phyloP scores from a whole-genome alignment of 2,888 invertebrate species.

The Callyntrura guangdongensis region DNA sequence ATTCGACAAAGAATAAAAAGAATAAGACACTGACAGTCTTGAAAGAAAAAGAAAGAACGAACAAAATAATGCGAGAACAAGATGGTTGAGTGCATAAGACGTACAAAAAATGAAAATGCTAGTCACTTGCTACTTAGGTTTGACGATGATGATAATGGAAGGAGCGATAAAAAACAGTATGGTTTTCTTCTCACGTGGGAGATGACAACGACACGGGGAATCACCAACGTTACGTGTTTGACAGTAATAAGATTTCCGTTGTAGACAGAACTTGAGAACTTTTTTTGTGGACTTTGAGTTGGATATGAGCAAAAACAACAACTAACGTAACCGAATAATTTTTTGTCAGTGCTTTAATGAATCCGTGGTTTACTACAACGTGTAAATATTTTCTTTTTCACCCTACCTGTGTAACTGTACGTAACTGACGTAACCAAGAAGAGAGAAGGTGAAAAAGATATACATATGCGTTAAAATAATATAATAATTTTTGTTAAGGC shows the following conservation, averaged over 20 bases:
- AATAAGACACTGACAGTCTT: neutral
- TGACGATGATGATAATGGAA: neutral
- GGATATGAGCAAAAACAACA: no score
- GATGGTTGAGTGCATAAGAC: neutral
- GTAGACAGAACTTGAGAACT: neutral
- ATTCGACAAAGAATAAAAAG: slow-evolving; percentile 17
- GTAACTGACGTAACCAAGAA: neutral
- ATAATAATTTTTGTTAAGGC: no score
- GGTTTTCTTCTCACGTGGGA: slow-evolving; percentile 19
- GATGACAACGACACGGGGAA: neutral
- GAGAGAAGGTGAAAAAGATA: neutral
- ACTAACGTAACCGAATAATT: no score
- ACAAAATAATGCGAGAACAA: neutral
- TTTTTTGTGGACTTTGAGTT: no score
- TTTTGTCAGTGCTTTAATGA: no score
- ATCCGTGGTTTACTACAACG: no score
- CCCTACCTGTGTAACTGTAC: no score
- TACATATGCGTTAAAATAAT: no score
- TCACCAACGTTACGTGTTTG: neutral
- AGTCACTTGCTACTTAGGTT: no score
- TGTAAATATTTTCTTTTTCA: neutral
- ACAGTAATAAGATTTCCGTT: neutral
- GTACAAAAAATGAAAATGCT: neutral
- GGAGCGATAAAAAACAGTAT: neutral
- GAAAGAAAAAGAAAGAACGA: neutral